A percentile compares a stretch with the other conserved stretches of the same genome.
Evolutionary conservation across 2,797 vertebrate genomes (phyloP).

Genomic region (Meda fulgida): DNA sequence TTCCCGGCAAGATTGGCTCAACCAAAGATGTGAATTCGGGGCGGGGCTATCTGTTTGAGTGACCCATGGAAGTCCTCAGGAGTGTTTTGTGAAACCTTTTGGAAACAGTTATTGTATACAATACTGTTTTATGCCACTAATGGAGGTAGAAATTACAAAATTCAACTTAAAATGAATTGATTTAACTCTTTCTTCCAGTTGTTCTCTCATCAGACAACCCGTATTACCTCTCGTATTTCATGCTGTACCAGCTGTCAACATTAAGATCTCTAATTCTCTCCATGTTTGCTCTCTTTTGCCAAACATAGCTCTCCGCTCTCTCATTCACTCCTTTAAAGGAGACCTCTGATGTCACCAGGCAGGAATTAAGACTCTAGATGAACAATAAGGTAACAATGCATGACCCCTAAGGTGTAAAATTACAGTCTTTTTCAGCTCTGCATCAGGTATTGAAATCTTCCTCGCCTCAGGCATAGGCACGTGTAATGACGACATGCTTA

Average conservation of each 20-base stretch:
- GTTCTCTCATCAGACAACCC: not conserved
- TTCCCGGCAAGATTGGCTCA: not conserved
- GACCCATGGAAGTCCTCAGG: not conserved
- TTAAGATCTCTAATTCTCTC: slow-evolving; percentile 30
- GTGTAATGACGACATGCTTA: slow-evolving; percentile 1
- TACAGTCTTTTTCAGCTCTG: slow-evolving; percentile 34
- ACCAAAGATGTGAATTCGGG: not conserved
- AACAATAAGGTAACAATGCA: slow-evolving; percentile 46
- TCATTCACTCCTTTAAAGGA: slow-evolving; percentile 55
- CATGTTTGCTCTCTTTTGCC: slow-evolving; percentile 36
- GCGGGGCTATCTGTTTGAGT: not conserved
- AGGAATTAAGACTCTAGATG: slow-evolving; percentile 53
- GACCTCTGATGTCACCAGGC: slow-evolving; percentile 48
- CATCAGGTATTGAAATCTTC: slow-evolving; percentile 13
- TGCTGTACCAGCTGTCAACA: slow-evolving; percentile 10
- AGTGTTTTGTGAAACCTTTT: not conserved
- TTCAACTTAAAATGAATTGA: not conserved
- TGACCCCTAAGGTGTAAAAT: slow-evolving; percentile 50
- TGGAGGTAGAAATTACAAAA: not conserved
- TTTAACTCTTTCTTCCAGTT: not conserved
- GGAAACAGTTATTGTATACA: not conserved
- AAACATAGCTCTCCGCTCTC: slow-evolving; percentile 42
- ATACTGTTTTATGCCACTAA: not conserved
- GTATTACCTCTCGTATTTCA: not conserved
- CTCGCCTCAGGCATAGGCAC: not conserved